A percentile compares a stretch with the other conserved stretches of the same genome.
Conservation (phyloP, 2,888 invertebrate species). For the Melitaea athalia region DNA sequence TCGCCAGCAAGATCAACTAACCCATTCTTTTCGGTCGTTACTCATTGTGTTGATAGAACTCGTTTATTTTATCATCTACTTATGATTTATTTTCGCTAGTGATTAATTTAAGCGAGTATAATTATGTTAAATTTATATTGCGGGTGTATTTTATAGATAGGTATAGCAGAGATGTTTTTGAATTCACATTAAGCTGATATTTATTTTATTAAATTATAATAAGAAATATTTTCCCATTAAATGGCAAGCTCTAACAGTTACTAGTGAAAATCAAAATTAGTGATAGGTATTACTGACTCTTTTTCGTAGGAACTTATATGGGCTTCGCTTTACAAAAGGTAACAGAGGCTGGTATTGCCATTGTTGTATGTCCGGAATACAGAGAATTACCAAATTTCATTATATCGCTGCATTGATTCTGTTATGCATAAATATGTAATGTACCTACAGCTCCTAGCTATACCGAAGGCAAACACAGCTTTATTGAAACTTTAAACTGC, state of each 20-base stretch:
- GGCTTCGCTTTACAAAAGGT: background rate
- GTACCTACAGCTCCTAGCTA: slow-evolving; percentile 46
- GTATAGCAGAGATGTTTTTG: too few relatives aligned
- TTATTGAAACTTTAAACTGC: slow-evolving; percentile 58
- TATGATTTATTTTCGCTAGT: slow-evolving; percentile 34
- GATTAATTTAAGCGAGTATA: slow-evolving; percentile 14
- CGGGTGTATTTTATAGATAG: background rate
- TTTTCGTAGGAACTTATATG: too few relatives aligned
- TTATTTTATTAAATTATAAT: too few relatives aligned
- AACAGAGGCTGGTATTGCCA: slow-evolving; percentile 39
- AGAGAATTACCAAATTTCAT: slow-evolving; percentile 59
- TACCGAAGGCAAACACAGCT: slow-evolving; percentile 57
- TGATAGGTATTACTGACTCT: too few relatives aligned
- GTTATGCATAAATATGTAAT: slow-evolving; percentile 57
- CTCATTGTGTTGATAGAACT: slow-evolving; percentile 73
- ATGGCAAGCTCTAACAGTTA: too few relatives aligned
- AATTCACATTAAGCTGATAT: too few relatives aligned
- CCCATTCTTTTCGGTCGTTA: slow-evolving; percentile 63
- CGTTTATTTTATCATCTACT: slow-evolving; percentile 48
- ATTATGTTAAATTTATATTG: background rate
- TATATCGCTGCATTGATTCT: slow-evolving; percentile 46
- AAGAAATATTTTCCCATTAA: too few relatives aligned
- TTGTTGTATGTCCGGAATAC: slow-evolving; percentile 60
- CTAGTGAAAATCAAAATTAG: too few relatives aligned
- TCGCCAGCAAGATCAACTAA: slow-evolving; percentile 74